These are phyloP conservation scores for Gyps fulvus DNA, from an alignment of 2,113 vertebrate genomes.

Conservation along the genomic window DNA sequence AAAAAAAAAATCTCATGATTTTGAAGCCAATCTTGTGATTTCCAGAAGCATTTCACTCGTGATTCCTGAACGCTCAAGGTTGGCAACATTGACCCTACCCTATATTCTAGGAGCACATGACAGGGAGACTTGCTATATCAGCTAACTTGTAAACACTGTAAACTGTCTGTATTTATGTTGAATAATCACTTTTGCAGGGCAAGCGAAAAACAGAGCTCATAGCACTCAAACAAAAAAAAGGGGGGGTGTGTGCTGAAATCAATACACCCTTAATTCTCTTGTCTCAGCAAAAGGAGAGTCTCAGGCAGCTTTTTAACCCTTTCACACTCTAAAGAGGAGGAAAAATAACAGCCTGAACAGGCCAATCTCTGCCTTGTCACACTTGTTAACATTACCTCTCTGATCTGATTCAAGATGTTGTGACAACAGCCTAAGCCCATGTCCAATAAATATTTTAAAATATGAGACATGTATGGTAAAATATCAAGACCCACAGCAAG, in stretches of 20 bases:
- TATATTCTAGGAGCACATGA: neutral
- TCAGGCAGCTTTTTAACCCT: slow-evolving; percentile 20
- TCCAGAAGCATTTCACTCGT: neutral
- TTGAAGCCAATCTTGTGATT: neutral
- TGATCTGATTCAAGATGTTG: neutral
- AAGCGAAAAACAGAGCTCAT: slow-evolving; percentile 14
- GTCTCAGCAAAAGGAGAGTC: slow-evolving; percentile 50
- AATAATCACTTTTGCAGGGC: slow-evolving; percentile 63
- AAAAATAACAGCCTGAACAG: neutral
- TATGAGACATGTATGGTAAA: neutral
- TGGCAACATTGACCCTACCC: neutral
- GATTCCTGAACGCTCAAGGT: neutral
- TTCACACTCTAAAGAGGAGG: neutral
- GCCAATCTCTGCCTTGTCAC: neutral
- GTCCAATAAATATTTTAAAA: neutral
- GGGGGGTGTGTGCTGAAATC: neutral
- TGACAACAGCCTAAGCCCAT: neutral
- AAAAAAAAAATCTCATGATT: neutral
- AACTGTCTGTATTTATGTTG: slow-evolving; percentile 50
- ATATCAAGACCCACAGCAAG: neutral
- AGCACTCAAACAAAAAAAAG: neutral
- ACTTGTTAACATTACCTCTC: neutral
- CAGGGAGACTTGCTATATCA: slow-evolving; percentile 48
- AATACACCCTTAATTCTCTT: slow-evolving; percentile 29
- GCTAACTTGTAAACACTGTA: slow-evolving; percentile 58